Evolutionary conservation across 2,888 invertebrate genomes (phyloP).

Genomic region (Lasioglossum figueresi): DNA sequence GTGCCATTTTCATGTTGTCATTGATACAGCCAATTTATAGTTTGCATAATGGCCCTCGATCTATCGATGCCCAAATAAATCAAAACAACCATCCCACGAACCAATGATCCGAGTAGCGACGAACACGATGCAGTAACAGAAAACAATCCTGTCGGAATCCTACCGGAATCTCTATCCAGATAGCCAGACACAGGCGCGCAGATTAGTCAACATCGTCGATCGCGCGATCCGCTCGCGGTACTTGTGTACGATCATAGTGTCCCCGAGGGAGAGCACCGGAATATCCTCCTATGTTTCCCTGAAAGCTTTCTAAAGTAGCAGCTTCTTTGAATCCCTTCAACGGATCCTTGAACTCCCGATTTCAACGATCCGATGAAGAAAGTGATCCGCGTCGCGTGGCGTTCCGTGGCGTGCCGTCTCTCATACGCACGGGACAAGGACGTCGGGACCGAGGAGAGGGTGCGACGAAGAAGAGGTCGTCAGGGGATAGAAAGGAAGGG

Average conservation of each 20-base stretch:
- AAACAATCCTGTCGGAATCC: neutral
- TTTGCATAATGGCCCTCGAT: neutral
- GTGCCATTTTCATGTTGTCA: neutral
- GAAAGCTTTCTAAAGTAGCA: constrained; percentile 61
- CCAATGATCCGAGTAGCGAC: neutral
- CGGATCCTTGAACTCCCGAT: constrained; percentile 52
- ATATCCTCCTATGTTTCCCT: constrained; percentile 42
- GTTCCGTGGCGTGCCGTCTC: constrained; percentile 20
- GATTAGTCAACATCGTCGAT: constrained; percentile 33
- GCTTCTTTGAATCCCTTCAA: constrained; percentile 44
- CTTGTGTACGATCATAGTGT: constrained; percentile 30
- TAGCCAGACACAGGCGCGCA: neutral
- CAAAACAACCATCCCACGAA: neutral
- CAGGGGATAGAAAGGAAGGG: constrained; percentile 10
- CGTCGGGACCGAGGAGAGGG: neutral
- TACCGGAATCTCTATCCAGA: neutral
- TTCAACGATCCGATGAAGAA: constrained; percentile 38
- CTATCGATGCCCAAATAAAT: neutral
- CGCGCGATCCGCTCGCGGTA: neutral
- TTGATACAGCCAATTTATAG: neutral
- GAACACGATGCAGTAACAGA: neutral
- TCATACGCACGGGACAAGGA: constrained; percentile 37
- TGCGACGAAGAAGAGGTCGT: neutral
- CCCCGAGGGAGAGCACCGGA: neutral
- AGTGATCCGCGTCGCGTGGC: constrained; percentile 27